phyloP scores from a whole-genome alignment of 2,113 vertebrate species.

The Tachysurus fulvidraco region DNA sequence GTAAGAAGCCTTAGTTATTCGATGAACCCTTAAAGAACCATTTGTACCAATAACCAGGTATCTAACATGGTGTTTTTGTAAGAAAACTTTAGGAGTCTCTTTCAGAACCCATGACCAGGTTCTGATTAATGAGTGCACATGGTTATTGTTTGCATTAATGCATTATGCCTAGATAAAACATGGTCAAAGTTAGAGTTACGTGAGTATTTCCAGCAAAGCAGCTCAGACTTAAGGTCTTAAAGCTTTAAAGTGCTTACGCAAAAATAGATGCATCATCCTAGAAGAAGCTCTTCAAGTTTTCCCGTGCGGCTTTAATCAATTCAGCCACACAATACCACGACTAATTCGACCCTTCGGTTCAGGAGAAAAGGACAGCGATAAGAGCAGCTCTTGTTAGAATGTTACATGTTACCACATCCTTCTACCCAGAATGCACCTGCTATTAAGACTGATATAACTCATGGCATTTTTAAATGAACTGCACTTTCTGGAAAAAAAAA shows the following conservation, averaged over 20 bases:
- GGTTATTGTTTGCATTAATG: background rate
- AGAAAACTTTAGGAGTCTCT: background rate
- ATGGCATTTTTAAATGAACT: background rate
- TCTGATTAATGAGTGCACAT: background rate
- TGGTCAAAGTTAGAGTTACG: background rate
- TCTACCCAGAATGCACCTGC: background rate
- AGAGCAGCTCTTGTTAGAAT: background rate
- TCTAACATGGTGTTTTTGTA: background rate
- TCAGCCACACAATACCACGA: background rate
- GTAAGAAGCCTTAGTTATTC: background rate
- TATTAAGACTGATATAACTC: background rate
- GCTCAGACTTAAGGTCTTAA: background rate
- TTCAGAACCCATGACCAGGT: background rate
- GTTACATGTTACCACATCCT: background rate
- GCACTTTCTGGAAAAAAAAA: background rate
- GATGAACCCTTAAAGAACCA: background rate
- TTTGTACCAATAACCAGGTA: background rate
- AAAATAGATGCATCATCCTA: background rate
- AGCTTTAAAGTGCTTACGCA: background rate
- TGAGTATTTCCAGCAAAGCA: background rate
- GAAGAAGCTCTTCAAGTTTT: background rate
- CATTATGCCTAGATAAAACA: background rate
- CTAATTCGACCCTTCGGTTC: background rate
- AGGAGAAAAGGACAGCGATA: constrained; percentile 17
- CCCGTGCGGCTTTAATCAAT: background rate